phyloP scores from a whole-genome alignment of 2,113 vertebrate species.

The Erythrolamprus reginae region DNA sequence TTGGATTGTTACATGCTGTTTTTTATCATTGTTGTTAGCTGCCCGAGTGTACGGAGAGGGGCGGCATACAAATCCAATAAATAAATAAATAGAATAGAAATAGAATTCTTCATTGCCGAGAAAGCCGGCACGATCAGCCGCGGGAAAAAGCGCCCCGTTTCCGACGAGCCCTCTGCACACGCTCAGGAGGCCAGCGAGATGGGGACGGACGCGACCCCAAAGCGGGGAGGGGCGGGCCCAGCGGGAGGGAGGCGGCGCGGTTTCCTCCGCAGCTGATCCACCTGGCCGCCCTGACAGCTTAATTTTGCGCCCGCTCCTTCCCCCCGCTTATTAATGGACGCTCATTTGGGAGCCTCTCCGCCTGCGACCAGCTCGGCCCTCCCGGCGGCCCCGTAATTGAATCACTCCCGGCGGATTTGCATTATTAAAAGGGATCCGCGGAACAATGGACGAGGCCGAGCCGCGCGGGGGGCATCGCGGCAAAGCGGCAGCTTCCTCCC shows the following conservation, averaged over 20 bases:
- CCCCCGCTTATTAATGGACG: slow-evolving; percentile 61
- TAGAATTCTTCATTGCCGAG: no score
- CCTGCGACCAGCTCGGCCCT: slow-evolving; percentile 17
- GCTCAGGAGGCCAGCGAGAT: background rate
- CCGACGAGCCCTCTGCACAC: background rate
- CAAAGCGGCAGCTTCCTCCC: background rate
- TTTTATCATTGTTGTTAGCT: no score
- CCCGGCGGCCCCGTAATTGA: slow-evolving; percentile 36
- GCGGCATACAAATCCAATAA: no score
- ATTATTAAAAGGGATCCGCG: slow-evolving; percentile 37
- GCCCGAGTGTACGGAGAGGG: no score
- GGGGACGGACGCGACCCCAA: background rate
- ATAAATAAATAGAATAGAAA: no score
- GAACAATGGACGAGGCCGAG: background rate
- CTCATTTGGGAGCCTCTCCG: slow-evolving; percentile 64
- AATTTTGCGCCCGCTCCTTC: slow-evolving; percentile 43
- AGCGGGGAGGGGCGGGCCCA: no score
- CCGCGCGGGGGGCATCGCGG: background rate
- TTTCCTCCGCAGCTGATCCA: background rate
- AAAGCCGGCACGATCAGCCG: background rate
- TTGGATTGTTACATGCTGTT: no score
- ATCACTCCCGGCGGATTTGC: slow-evolving; percentile 36
- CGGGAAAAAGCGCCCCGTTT: background rate
- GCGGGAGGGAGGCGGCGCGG: background rate
- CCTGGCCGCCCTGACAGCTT: slow-evolving; percentile 25